These are phyloP conservation scores for Caenorhabditis sulstoni DNA, from an alignment of 2,888 invertebrate genomes.

Conservation along the genomic window DNA sequence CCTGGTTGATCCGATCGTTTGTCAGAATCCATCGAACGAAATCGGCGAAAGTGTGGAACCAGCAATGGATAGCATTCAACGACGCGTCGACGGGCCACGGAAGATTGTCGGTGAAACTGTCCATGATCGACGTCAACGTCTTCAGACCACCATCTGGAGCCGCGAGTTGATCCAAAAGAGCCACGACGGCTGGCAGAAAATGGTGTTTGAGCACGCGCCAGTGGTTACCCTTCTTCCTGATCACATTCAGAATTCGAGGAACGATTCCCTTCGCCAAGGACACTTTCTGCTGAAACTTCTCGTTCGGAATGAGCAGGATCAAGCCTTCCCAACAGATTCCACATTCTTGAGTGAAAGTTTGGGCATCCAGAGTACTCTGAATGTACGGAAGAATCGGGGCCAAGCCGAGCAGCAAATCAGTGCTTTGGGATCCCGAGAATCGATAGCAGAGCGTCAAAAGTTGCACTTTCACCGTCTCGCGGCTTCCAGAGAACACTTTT, in stretches of 20 bases:
- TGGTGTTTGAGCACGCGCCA: constrained; percentile 51
- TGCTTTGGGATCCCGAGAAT: constrained; percentile 9
- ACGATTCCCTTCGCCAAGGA: constrained; percentile 68
- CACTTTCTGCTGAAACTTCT: constrained; percentile 42
- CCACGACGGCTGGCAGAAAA: constrained; percentile 48
- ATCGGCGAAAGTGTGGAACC: constrained; percentile 37
- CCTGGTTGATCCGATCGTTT: constrained; percentile 1
- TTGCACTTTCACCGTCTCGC: constrained; percentile 28
- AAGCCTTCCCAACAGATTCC: constrained; percentile 42
- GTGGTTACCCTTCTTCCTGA: constrained; percentile 69
- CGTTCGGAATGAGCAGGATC: constrained; percentile 4
- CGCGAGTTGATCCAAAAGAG: constrained; percentile 32
- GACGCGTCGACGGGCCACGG: constrained; percentile 39
- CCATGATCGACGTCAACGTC: constrained; percentile 35
- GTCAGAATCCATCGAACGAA: constrained; percentile 37
- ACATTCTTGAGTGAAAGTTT: constrained; percentile 41
- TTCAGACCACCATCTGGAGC: constrained; percentile 18
- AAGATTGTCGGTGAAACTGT: constrained; percentile 59
- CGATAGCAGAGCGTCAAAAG: constrained; percentile 28
- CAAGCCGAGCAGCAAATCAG: constrained; percentile 17
- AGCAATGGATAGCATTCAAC: constrained; percentile 21
- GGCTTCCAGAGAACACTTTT: constrained; percentile 40
- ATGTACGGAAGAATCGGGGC: constrained; percentile 26
- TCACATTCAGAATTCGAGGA: constrained; percentile 66
- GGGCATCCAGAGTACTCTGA: constrained; percentile 33